Percentiles rank a stretch among this genome's conserved stretches.
These are phyloP conservation scores for Pandemis corylana DNA, from an alignment of 2,888 invertebrate species.

Conservation along the genomic window DNA sequence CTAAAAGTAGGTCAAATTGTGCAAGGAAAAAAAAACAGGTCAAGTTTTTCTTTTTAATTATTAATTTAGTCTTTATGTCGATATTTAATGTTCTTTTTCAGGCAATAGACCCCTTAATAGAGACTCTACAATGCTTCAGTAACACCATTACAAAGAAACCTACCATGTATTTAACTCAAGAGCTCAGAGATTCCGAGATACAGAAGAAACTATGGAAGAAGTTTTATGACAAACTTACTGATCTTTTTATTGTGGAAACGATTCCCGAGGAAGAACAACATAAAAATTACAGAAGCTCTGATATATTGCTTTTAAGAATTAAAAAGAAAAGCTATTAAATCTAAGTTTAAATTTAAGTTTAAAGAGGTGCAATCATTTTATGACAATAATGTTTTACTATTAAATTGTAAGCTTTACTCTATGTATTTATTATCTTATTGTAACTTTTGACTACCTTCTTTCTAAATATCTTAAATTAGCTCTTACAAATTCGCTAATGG, in stretches of 20 bases:
- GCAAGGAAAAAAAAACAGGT: no score
- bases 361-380: slow-evolving; percentile 23
- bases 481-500: background rate
- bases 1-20: no score
- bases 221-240: slow-evolving; percentile 69
- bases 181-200: slow-evolving; percentile 87
- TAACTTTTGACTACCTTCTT: slow-evolving; percentile 15
- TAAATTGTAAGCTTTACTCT: slow-evolving; percentile 21
- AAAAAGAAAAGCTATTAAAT: slow-evolving; percentile 56
- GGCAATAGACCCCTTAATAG: slow-evolving; percentile 85
- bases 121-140: slow-evolving; percentile 80
- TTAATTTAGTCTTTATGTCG: background rate
- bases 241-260: slow-evolving; percentile 68
- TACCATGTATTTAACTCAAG: slow-evolving; percentile 87
- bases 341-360: slow-evolving; percentile 16
- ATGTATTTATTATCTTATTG: slow-evolving; percentile 6
- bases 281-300: slow-evolving; percentile 85
- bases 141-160: slow-evolving; percentile 77
- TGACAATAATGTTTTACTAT: slow-evolving; percentile 34
- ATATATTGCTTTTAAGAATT: slow-evolving; percentile 85
- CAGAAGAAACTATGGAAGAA: slow-evolving; percentile 69
- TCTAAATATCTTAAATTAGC: background rate
- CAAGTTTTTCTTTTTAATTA: no score
- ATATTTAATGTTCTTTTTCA: slow-evolving; percentile 62
- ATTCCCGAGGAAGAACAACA: slow-evolving; percentile 86